Evolutionary conservation across 2,113 vertebrate genomes (phyloP).

Genomic region (Macroglossus sobrinus): DNA sequence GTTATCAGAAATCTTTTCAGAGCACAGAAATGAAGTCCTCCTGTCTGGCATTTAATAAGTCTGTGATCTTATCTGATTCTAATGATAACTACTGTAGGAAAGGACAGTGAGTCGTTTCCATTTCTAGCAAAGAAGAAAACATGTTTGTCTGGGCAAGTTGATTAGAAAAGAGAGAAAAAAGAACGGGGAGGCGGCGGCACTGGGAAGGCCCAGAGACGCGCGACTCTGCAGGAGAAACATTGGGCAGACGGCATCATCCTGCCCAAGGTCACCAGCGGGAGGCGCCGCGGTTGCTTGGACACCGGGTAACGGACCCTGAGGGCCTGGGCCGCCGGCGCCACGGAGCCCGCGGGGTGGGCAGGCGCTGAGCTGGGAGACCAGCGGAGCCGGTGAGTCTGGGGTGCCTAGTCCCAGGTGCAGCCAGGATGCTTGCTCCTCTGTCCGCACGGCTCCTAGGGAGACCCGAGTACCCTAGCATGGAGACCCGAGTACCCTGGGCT

Average conservation of each 20-base stretch:
- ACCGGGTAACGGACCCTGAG: background rate
- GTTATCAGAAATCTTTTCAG: background rate
- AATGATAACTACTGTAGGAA: background rate
- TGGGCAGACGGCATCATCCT: too few species aligned
- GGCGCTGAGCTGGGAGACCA: background rate
- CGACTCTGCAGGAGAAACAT: background rate
- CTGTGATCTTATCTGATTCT: background rate
- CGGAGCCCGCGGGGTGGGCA: background rate
- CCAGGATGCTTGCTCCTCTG: rapidly evolving
- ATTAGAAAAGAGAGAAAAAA: background rate
- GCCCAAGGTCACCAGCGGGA: rapidly evolving
- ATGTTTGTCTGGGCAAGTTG: too few species aligned
- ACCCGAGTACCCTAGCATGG: background rate
- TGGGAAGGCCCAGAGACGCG: rapidly evolving
- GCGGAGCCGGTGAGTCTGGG: background rate
- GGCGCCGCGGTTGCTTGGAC: conserved; percentile 17
- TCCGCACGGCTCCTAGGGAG: rapidly evolving
- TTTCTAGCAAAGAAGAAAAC: background rate
- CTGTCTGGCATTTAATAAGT: background rate
- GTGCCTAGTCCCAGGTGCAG: rapidly evolving
- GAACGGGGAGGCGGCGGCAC: rapidly evolving
- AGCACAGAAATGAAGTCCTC: background rate
- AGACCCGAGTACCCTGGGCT: rapidly evolving
- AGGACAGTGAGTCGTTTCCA: background rate
- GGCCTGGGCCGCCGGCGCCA: background rate